Conservation (phyloP, 2,113 vertebrate species). For the Leptobrachium ailaonicum region DNA sequence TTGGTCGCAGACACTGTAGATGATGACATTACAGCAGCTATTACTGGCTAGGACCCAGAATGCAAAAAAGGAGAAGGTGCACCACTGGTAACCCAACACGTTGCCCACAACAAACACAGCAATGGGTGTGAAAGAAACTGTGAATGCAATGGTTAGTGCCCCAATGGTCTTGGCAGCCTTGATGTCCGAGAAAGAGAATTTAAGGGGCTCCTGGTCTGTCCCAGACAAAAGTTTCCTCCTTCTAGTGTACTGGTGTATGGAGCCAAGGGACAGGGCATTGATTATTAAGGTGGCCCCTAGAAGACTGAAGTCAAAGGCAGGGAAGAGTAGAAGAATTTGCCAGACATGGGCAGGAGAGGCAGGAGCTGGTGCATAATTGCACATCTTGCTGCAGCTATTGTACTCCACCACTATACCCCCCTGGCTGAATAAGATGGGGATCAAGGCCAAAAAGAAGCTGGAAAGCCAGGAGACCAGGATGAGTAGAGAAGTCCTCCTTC, state of each 20-base stretch:
- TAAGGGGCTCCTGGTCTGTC: constrained; percentile 57
- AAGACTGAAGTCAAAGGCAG: constrained; percentile 73
- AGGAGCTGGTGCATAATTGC: constrained; percentile 67
- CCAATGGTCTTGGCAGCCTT: constrained; percentile 76
- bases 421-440: constrained; percentile 68
- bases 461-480: constrained; percentile 69
- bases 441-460: constrained; percentile 70
- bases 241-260: constrained; percentile 71
- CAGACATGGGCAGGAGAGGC: constrained; percentile 63
- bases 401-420: constrained; percentile 70
- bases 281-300: constrained; percentile 69
- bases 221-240: constrained; percentile 67
- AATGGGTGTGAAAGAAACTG: constrained; percentile 72
- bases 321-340: constrained; percentile 74
- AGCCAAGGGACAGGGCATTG: constrained; percentile 73
- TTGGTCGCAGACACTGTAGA: constrained; percentile 73
- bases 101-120: constrained; percentile 76
- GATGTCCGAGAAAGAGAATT: constrained; percentile 73
- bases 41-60: constrained; percentile 77
- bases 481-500: constrained; percentile 65
- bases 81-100: constrained; percentile 73
- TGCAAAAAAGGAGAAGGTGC: constrained; percentile 74
- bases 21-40: constrained; percentile 77
- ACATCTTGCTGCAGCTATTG: constrained; percentile 76
- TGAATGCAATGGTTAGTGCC: constrained; percentile 70